phyloP scores from a whole-genome alignment of 2,888 invertebrate genomes.

The Odontothrips loti region DNA sequence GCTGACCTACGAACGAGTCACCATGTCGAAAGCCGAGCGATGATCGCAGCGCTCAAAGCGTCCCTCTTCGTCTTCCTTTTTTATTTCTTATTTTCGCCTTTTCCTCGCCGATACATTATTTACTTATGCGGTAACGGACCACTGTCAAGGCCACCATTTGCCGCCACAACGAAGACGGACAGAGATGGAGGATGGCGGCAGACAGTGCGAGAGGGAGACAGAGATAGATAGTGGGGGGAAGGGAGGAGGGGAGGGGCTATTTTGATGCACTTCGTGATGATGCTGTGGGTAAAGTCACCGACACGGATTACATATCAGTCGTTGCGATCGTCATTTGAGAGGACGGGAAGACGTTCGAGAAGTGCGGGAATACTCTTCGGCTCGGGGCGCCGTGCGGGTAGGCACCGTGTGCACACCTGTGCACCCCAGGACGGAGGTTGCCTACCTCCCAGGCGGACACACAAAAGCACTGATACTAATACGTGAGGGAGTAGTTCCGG shows the following conservation, averaged over 20 bases:
- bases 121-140: neutral
- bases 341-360: too few relatives aligned
- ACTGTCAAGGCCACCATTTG: neutral
- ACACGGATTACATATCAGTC: too few relatives aligned
- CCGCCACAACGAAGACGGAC: neutral
- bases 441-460: neutral
- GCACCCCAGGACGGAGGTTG: neutral
- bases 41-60: neutral
- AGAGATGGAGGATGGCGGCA: neutral
- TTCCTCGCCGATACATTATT: neutral
- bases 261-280: too few relatives aligned
- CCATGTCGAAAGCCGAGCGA: neutral
- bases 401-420: neutral
- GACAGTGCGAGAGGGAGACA: neutral
- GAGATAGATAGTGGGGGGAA: neutral
- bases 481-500: too few relatives aligned
- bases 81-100: neutral
- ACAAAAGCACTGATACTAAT: too few relatives aligned
- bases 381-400: neutral
- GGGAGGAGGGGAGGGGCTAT: too few relatives aligned
- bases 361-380: too few relatives aligned
- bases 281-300: too few relatives aligned
- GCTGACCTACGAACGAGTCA: neutral
- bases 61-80: neutral
- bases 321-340: too few relatives aligned